Percentiles rank a stretch among this genome's conserved stretches.
phyloP scores from a whole-genome alignment of 1,140 invertebrate genomes.

The Scylla paramamosain region DNA sequence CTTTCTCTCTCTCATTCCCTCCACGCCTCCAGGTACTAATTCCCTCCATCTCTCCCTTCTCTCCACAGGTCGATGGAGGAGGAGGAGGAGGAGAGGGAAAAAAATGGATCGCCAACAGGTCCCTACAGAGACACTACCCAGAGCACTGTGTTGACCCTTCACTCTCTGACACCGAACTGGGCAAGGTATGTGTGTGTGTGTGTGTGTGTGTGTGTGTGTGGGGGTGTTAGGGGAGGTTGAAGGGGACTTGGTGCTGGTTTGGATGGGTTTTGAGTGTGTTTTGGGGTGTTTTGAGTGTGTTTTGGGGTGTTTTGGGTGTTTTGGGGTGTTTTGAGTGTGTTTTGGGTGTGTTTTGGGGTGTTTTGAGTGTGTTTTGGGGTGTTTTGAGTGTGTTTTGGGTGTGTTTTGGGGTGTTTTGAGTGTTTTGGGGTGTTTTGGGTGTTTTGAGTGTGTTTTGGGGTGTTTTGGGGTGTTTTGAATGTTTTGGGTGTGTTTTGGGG shows the following conservation, averaged over 20 bases:
- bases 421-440: too few relatives aligned
- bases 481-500: too few relatives aligned
- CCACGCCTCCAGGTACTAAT: background rate
- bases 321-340: too few relatives aligned
- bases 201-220: background rate
- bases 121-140: constrained; percentile 45
- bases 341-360: background rate
- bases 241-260: too few relatives aligned
- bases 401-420: too few relatives aligned
- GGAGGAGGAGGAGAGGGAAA: constrained; percentile 58
- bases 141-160: constrained; percentile 51
- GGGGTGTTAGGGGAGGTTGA: too few relatives aligned
- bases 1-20: background rate
- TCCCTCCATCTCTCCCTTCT: background rate
- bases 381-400: too few relatives aligned
- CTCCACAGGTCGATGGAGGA: constrained; percentile 64
- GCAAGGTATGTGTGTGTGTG: constrained; percentile 74
- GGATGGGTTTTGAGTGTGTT: too few relatives aligned
- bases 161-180: constrained; percentile 78
- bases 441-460: too few relatives aligned
- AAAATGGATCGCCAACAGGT: constrained; percentile 46
- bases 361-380: too few relatives aligned
- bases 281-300: background rate
- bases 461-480: too few relatives aligned
- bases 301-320: background rate